Conservation (phyloP, 2,113 vertebrate species). For the Aegypius monachus region DNA sequence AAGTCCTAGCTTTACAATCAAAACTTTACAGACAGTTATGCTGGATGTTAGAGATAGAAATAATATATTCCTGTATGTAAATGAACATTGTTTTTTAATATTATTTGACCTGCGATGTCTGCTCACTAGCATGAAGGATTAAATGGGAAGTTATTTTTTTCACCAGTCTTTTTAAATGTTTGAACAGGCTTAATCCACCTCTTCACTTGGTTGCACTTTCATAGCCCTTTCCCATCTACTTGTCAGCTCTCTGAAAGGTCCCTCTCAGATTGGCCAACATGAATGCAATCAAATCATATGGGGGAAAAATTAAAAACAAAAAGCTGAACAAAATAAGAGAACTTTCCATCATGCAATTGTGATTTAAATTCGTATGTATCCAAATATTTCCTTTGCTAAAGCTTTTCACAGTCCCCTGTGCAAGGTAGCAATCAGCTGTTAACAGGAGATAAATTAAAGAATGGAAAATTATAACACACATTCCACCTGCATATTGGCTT, state of each 20-base stretch:
- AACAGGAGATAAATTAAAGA: slow-evolving; percentile 66
- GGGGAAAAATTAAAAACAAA: neutral
- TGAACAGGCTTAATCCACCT: neutral
- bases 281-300: neutral
- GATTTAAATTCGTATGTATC: slow-evolving; percentile 52
- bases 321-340: slow-evolving; percentile 31
- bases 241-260: slow-evolving; percentile 9
- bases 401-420: neutral
- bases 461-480: slow-evolving; percentile 42
- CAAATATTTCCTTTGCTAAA: slow-evolving; percentile 50
- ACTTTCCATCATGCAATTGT: slow-evolving; percentile 24
- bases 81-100: neutral
- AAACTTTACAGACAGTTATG: neutral
- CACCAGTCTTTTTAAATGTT: neutral
- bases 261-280: neutral
- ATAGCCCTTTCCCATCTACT: neutral
- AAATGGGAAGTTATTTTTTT: neutral
- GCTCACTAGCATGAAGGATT: neutral
- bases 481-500: slow-evolving; percentile 45
- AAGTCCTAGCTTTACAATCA: neutral
- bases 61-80: neutral
- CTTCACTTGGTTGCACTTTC: neutral
- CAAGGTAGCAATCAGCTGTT: slow-evolving; percentile 41
- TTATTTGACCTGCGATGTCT: neutral
- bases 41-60: neutral